A percentile compares a stretch with the other conserved stretches of the same genome.
These are phyloP conservation scores for Neria commutata DNA, from an alignment of 2,888 invertebrate genomes.

Conservation along the genomic window DNA sequence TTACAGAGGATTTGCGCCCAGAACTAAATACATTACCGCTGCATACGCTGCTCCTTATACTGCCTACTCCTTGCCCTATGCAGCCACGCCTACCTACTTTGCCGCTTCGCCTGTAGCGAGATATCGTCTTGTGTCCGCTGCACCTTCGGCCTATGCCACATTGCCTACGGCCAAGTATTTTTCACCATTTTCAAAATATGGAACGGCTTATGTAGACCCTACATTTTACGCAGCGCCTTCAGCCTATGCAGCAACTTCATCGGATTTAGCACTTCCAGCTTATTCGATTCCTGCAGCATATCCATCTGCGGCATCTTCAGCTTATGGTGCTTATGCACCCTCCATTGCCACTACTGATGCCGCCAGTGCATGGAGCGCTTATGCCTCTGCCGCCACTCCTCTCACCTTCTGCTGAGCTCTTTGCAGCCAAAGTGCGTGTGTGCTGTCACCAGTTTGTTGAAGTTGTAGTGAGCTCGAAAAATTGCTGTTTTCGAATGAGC, in stretches of 20 bases:
- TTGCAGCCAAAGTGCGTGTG: no score
- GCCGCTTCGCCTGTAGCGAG: constrained; percentile 25
- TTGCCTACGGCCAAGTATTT: neutral
- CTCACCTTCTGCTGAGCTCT: neutral
- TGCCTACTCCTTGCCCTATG: constrained; percentile 3
- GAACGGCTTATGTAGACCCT: neutral
- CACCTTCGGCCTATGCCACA: constrained; percentile 1
- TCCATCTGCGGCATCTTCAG: constrained; percentile 1
- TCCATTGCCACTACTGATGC: constrained; percentile 11
- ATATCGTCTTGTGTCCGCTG: constrained; percentile 17
- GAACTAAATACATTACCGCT: constrained; percentile 3
- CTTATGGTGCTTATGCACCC: constrained; percentile 27
- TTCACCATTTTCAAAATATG: neutral
- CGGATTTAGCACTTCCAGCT: neutral
- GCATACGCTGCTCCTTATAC: constrained; percentile 12
- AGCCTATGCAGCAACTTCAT: neutral
- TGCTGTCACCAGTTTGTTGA: no score
- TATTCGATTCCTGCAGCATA: neutral
- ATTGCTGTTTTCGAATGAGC: no score
- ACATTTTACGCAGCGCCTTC: neutral
- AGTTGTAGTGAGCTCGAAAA: no score
- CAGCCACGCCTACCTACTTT: constrained; percentile 18
- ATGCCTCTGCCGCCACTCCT: neutral
- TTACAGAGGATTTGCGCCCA: neutral
- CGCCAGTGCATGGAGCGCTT: neutral